These are phyloP conservation scores for Peromyscus attwateri DNA, from an alignment of 2,797 vertebrate species.

Conservation along the genomic window DNA sequence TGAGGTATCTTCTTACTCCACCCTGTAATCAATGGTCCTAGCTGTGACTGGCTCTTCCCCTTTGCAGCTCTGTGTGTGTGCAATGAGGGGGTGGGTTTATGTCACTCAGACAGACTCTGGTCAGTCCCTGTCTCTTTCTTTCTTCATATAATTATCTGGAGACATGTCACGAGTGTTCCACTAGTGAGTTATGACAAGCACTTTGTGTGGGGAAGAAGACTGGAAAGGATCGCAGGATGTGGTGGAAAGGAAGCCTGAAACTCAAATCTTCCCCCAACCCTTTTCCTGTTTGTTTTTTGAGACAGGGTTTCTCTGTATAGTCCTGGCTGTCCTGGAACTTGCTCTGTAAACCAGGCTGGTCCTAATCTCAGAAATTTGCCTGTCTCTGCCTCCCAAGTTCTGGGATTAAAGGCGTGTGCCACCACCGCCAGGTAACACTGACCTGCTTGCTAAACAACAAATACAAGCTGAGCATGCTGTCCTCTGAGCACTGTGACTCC, in stretches of 20 bases:
- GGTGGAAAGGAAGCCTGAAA: background rate
- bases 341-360: background rate
- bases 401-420: background rate
- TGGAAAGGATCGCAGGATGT: background rate
- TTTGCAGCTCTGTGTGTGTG: background rate
- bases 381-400: background rate
- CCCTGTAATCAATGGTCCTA: background rate
- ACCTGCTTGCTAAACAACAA: background rate
- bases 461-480: background rate
- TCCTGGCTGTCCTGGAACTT: background rate
- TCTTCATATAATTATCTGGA: slow-evolving; percentile 40
- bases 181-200: background rate
- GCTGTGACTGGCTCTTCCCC: background rate
- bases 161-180: slow-evolving; percentile 12
- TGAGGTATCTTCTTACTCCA: slow-evolving; percentile 36
- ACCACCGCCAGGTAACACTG: background rate
- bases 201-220: background rate
- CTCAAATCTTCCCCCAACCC: background rate
- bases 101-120: slow-evolving; percentile 10
- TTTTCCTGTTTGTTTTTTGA: background rate
- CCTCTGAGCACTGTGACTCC: background rate
- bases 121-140: background rate
- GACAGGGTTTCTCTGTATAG: background rate
- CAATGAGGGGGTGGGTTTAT: background rate
- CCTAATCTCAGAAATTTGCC: background rate